phyloP scores from a whole-genome alignment of 2,113 vertebrate genomes.

The Psammodynastes pulverulentus region DNA sequence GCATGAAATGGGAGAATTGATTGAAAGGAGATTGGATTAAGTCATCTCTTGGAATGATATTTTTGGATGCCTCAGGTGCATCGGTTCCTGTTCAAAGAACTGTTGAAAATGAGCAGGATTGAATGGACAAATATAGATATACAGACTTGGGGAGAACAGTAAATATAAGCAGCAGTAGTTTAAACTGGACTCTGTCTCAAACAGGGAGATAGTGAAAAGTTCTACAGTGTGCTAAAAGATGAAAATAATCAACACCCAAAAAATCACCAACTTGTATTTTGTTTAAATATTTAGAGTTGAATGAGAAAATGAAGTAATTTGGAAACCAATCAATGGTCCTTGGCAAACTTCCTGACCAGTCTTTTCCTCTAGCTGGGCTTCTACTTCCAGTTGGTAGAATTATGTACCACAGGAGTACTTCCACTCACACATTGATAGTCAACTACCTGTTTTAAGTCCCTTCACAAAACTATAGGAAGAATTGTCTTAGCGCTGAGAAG shows the following conservation, averaged over 20 bases:
- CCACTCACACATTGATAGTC: not conserved
- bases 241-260: not conserved
- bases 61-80: not conserved
- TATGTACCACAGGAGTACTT: not conserved
- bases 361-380: not conserved
- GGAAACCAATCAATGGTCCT: not conserved
- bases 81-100: not conserved
- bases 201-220: not conserved
- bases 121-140: not conserved
- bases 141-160: not conserved
- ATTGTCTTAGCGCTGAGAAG: not conserved
- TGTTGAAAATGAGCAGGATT: not conserved
- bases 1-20: not conserved
- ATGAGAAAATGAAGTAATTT: not conserved
- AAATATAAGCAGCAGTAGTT: not conserved
- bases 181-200: not conserved
- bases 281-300: not conserved
- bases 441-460: not conserved
- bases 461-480: not conserved
- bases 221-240: not conserved
- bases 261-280: not conserved
- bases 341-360: not conserved
- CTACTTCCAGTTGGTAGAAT: not conserved
- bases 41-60: not conserved
- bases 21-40: not conserved